Evolutionary conservation across 2,888 invertebrate species (phyloP).

Genomic region (Heliconius ethilla): DNA sequence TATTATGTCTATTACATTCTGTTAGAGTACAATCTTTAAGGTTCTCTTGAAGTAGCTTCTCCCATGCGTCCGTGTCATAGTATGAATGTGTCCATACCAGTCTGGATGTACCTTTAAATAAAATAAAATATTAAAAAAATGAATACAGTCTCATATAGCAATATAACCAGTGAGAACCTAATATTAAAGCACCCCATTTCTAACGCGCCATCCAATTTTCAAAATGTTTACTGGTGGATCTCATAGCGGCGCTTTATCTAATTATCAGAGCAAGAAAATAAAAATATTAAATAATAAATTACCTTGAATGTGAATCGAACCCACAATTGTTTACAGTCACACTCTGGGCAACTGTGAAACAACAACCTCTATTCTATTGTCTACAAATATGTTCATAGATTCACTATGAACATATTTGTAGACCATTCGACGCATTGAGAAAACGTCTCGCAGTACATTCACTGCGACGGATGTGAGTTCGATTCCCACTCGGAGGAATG

Average conservation of each 20-base stretch:
- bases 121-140: neutral
- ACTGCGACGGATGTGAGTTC: neutral
- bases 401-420: no score
- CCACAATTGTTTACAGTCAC: no score
- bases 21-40: slow-evolving; percentile 84
- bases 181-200: neutral
- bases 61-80: slow-evolving; percentile 93
- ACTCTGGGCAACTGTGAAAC: no score
- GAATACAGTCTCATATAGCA: neutral
- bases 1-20: slow-evolving; percentile 69
- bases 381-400: no score
- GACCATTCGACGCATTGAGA: no score
- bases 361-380: no score
- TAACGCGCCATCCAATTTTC: neutral
- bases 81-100: slow-evolving; percentile 93
- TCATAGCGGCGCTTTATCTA: neutral
- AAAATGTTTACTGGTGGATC: neutral
- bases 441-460: neutral
- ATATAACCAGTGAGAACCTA: neutral
- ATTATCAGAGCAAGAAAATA: neutral
- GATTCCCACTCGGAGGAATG: neutral
- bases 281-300: neutral
- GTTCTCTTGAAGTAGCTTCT: slow-evolving; percentile 86
- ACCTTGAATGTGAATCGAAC: no score
- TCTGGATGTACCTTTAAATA: slow-evolving; percentile 84